These are phyloP conservation scores for Procambarus clarkii DNA, from an alignment of 1,140 invertebrate species.

Conservation along the genomic window DNA sequence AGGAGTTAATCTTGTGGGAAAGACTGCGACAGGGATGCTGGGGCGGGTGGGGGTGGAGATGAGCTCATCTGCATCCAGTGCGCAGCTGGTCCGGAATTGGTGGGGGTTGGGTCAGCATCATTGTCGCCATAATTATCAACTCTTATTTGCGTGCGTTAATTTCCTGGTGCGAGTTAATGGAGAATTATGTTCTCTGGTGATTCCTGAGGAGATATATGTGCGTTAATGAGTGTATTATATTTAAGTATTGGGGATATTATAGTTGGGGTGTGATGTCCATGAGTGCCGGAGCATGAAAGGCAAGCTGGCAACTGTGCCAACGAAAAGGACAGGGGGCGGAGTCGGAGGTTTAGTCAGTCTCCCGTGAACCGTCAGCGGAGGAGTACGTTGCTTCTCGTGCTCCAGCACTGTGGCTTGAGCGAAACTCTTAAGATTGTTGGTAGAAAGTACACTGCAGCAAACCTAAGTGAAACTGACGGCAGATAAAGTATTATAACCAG, in stretches of 20 bases:
- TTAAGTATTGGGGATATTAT: background rate
- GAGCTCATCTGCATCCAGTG: slow-evolving; percentile 40
- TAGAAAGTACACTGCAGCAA: background rate
- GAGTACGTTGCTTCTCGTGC: background rate
- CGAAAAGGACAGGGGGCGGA: slow-evolving; percentile 20
- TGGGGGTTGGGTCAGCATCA: background rate
- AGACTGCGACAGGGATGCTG: slow-evolving; percentile 6
- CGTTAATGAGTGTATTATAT: background rate
- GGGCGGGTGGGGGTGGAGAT: background rate
- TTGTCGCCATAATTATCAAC: background rate
- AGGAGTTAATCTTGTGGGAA: slow-evolving; percentile 39
- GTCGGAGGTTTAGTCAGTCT: slow-evolving; percentile 25
- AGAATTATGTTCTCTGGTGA: background rate
- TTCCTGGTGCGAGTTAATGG: no score
- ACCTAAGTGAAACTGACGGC: background rate
- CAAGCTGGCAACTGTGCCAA: slow-evolving; percentile 6
- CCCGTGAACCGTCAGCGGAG: slow-evolving; percentile 23
- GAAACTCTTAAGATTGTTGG: background rate
- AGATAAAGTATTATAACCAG: background rate
- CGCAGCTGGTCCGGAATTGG: background rate
- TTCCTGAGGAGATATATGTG: background rate
- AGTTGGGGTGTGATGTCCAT: background rate
- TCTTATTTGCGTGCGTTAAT: background rate
- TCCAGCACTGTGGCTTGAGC: background rate
- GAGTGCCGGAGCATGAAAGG: background rate